Percentiles rank a stretch among this genome's conserved stretches.
phyloP scores from a whole-genome alignment of 2,113 vertebrate genomes.

The Balaenoptera acutorostrata region DNA sequence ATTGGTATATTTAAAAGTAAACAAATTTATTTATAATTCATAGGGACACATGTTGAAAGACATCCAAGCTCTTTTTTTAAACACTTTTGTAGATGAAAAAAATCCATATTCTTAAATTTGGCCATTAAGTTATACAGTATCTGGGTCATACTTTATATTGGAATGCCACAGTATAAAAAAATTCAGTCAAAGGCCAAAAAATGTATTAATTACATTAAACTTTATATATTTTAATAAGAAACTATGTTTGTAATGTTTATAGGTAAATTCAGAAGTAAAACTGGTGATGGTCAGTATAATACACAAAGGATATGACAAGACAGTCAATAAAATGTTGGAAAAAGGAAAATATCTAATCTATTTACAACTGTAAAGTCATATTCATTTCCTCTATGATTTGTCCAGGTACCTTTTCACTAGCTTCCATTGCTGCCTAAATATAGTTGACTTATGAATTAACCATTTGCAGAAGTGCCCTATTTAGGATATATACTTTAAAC shows the following conservation, averaged over 20 bases:
- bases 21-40: constrained; percentile 11
- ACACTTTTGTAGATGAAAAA: neutral
- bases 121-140: neutral
- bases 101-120: neutral
- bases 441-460: neutral
- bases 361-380: neutral
- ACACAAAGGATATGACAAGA: neutral
- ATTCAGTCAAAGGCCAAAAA: neutral
- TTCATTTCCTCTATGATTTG: neutral
- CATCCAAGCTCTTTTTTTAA: neutral
- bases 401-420: neutral
- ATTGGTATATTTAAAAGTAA: neutral
- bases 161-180: neutral
- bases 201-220: neutral
- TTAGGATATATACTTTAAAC: neutral
- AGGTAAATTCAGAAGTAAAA: neutral
- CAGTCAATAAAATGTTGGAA: neutral
- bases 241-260: neutral
- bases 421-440: neutral
- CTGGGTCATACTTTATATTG: neutral
- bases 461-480: neutral
- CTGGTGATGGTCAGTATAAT: neutral
- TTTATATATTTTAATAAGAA: neutral
- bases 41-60: neutral
- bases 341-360: neutral